Base-by-base conservation (phyloP, 2,113 vertebrate genomes). In the Lamprotornis superbus region DNA sequence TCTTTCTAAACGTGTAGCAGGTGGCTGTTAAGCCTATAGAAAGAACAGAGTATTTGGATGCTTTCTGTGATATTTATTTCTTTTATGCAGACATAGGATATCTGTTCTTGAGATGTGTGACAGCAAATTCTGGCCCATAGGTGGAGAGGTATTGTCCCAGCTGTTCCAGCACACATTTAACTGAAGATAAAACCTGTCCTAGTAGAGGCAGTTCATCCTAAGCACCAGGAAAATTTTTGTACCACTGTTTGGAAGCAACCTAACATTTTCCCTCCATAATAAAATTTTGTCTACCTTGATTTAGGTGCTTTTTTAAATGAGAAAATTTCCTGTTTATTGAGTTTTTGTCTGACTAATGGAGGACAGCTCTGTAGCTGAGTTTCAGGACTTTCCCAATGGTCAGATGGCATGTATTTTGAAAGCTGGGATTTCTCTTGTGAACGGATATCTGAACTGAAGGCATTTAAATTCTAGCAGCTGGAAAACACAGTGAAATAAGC, bases 311-410 rank as follows among this genome's bases (percentile, higher is more conserved):
- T 98, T 89, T 87, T 39, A 83, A 87, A 91, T 90, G 59, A 97
- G 94, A 95, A 94, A 75, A 96, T 82, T 97, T 98, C 93, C 90
- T 95, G 77, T 94, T 95, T 70, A 75, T 96, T 96, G 65, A 81
- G 53, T 84, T 92, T 95, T 92, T 73, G 76, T 89, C 93, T 85
- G 60, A 93, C 63, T 96, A 82, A 90, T 55, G 69, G 76, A 70
- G 70, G 60, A 92, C 56, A 93, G 68, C 19, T 77, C 70, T 74
- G 31, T 31, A 75, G 37, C 68, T 94, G 91, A 94, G 13, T 90
- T 83, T 90, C 87, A 95, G 95, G 92, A 96, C 56, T 95, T 96
- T 83, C 92, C 92, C 78, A 59, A 65, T 50, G 31, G 73, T 65
- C 77, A 85, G 65, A 4, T 3, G 30, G 69, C 4, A 5, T 22